Percentiles rank a stretch among this genome's conserved stretches.
Conservation (phyloP, 2,113 vertebrate species). For the Tretioscincus oriximinensis region DNA sequence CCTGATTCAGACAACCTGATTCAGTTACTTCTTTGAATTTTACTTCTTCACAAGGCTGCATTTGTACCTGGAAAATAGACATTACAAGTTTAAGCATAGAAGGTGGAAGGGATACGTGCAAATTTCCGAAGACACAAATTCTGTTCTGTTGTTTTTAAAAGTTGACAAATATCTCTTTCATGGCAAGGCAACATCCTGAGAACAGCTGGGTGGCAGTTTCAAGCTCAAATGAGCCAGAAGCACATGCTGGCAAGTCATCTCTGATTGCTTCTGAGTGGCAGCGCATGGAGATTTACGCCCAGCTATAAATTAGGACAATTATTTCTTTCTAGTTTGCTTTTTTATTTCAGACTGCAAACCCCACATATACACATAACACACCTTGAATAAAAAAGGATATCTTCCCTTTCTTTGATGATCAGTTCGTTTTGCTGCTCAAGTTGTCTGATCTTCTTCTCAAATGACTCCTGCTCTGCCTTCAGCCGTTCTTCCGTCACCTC, state of each 20-base stretch:
- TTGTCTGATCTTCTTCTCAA: slow-evolving; percentile 90
- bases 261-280: slow-evolving; percentile 70
- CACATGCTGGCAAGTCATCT: slow-evolving; percentile 70
- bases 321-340: slow-evolving; percentile 68
- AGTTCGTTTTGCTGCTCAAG: slow-evolving; percentile 90
- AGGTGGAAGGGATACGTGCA: slow-evolving; percentile 16
- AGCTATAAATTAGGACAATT: slow-evolving; percentile 74
- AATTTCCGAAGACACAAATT: slow-evolving; percentile 53
- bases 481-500: slow-evolving; percentile 89
- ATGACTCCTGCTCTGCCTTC: slow-evolving; percentile 87
- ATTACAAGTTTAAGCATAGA: slow-evolving; percentile 36
- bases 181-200: slow-evolving; percentile 59
- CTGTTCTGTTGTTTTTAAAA: slow-evolving; percentile 62
- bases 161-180: slow-evolving; percentile 69
- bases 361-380: background rate
- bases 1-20: no score
- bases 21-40: no score
- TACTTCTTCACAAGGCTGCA: background rate
- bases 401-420: slow-evolving; percentile 90
- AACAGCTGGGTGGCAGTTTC: slow-evolving; percentile 72
- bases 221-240: slow-evolving; percentile 66
- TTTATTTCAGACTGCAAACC: slow-evolving; percentile 58
- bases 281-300: slow-evolving; percentile 69
- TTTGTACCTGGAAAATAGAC: slow-evolving; percentile 28
- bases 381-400: slow-evolving; percentile 86